These are phyloP conservation scores for Phaethornis superciliosus DNA, from an alignment of 2,113 vertebrate genomes.

Conservation along the genomic window DNA sequence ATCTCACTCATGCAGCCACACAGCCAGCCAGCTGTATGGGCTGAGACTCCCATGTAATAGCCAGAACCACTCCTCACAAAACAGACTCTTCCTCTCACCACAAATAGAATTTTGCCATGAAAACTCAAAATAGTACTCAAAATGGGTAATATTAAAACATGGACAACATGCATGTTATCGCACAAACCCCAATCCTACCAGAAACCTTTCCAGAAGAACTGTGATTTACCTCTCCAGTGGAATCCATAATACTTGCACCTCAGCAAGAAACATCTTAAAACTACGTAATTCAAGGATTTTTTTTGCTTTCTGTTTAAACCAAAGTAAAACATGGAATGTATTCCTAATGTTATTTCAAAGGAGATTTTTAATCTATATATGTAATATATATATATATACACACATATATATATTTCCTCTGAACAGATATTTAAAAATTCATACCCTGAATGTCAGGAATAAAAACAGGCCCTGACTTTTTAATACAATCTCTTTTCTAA, in stretches of 20 bases:
- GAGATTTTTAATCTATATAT: background rate
- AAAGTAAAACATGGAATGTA: background rate
- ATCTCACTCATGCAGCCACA: background rate
- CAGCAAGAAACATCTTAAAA: background rate
- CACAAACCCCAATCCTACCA: background rate
- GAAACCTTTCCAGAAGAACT: background rate
- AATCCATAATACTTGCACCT: background rate
- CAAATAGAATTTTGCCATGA: background rate
- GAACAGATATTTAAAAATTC: background rate
- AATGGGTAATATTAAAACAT: background rate
- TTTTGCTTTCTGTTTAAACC: background rate
- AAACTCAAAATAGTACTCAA: background rate
- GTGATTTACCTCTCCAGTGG: background rate
- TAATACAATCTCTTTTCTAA: background rate
- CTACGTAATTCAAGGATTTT: background rate
- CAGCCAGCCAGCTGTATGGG: accelerated
- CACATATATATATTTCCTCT: background rate
- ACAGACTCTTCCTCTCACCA: background rate
- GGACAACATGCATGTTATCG: background rate
- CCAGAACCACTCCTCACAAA: background rate
- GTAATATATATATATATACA: background rate
- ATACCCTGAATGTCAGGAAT: background rate
- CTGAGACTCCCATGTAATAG: background rate
- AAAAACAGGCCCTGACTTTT: background rate
- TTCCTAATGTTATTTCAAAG: background rate